phyloP scores from a whole-genome alignment of 1,140 invertebrate genomes.

The Chionoecetes opilio region DNA sequence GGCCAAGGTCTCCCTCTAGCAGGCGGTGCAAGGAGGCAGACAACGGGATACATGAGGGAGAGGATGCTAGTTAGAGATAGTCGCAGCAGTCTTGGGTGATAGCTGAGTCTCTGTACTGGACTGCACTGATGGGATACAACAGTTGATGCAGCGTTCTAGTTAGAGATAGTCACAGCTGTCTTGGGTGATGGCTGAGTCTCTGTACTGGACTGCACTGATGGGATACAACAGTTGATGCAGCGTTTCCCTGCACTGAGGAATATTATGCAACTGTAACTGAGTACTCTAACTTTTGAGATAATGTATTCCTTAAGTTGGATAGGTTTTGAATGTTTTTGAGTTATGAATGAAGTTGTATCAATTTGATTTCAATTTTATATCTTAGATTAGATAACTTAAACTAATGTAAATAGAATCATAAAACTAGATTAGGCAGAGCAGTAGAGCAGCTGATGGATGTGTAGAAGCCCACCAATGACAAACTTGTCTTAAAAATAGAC shows the following conservation, averaged over 20 bases:
- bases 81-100: background rate
- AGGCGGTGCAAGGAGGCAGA: conserved; percentile 71
- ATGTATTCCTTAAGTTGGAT: no score
- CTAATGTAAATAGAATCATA: background rate
- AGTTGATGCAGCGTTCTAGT: background rate
- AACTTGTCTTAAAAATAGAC: no score
- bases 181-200: background rate
- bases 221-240: background rate
- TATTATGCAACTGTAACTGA: background rate
- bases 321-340: no score
- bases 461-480: background rate
- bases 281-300: no score
- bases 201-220: background rate
- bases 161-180: conserved; percentile 43
- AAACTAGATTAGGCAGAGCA: background rate
- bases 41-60: conserved; percentile 47
- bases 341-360: no score
- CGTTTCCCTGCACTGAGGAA: background rate
- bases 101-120: background rate
- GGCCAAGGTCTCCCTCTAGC: conserved; percentile 72
- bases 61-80: conserved; percentile 37
- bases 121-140: background rate
- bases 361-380: no score
- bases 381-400: no score
- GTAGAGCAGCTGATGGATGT: conserved; percentile 25